Percentiles rank a stretch among this genome's conserved stretches.
Conservation (phyloP, 2,113 vertebrate genomes). For the Dromaius novaehollandiae region DNA sequence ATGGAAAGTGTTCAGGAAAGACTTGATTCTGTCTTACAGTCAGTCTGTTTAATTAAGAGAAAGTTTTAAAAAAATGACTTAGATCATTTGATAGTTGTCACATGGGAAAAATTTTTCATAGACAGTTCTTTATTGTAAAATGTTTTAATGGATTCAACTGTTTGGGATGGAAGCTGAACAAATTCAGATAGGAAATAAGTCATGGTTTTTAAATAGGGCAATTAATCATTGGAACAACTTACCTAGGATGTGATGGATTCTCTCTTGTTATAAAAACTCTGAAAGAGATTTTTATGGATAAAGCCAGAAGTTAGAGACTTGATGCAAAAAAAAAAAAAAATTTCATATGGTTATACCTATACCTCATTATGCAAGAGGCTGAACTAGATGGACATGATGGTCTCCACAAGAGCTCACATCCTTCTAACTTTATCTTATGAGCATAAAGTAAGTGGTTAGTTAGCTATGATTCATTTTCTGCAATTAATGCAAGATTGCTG, state of each 20-base stretch:
- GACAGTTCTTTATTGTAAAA: neutral
- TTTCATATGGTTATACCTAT: neutral
- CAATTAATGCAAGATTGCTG: neutral
- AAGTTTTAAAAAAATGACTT: neutral
- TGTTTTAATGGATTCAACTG: neutral
- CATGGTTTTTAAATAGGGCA: neutral
- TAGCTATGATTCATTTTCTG: neutral
- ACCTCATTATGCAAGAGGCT: neutral
- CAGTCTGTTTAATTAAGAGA: neutral
- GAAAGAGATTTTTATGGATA: neutral
- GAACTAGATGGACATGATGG: neutral
- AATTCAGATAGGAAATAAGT: neutral
- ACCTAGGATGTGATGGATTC: neutral
- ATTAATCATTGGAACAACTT: constrained; percentile 26
- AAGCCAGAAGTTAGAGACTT: neutral
- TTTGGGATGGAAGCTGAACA: neutral
- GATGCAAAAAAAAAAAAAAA: no score
- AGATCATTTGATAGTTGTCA: neutral
- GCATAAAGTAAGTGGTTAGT: neutral
- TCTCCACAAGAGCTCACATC: neutral
- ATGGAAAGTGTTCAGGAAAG: neutral
- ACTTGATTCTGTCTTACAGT: neutral
- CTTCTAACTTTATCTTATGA: neutral
- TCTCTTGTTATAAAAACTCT: neutral
- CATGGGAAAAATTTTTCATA: neutral